These are phyloP conservation scores for Hycleus cichorii DNA, from an alignment of 1,140 invertebrate genomes.

Conservation along the genomic window DNA sequence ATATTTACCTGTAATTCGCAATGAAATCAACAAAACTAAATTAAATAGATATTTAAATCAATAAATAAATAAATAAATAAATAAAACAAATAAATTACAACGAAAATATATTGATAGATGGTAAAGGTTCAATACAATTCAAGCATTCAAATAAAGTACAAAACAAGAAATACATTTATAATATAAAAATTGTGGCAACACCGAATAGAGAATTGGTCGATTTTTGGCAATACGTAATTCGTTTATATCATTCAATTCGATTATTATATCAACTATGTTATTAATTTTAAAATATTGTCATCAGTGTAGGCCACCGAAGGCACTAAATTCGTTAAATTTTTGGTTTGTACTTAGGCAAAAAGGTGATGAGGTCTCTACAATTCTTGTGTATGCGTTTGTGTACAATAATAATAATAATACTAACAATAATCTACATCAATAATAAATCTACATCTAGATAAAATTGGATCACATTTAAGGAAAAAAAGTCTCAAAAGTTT, in stretches of 20 bases:
- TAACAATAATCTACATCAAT: background rate
- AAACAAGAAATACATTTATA: conserved; percentile 16
- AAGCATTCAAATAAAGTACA: conserved; percentile 7
- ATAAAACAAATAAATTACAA: conserved; percentile 3
- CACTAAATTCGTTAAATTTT: conserved; percentile 12
- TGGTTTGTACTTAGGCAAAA: conserved; percentile 21
- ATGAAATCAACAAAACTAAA: background rate
- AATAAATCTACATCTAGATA: background rate
- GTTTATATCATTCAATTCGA: background rate
- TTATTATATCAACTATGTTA: background rate
- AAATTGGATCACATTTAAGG: background rate
- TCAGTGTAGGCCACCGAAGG: conserved; percentile 7
- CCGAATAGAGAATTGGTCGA: background rate
- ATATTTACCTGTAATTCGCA: conserved; percentile 13
- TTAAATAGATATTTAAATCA: background rate
- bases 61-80: conserved; percentile 2
- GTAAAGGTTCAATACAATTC: conserved; percentile 1
- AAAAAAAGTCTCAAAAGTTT: background rate
- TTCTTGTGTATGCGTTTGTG: conserved; percentile 4
- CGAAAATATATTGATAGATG: conserved; percentile 2
- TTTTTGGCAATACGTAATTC: conserved; percentile 24
- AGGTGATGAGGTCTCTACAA: conserved; percentile 8
- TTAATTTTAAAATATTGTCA: conserved; percentile 6
- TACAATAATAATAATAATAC: conserved; percentile 6
- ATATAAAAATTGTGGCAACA: conserved; percentile 20